Evolutionary conservation across 1,140 invertebrate genomes (phyloP).

Genomic region (Dendroctonus ponderosae): DNA sequence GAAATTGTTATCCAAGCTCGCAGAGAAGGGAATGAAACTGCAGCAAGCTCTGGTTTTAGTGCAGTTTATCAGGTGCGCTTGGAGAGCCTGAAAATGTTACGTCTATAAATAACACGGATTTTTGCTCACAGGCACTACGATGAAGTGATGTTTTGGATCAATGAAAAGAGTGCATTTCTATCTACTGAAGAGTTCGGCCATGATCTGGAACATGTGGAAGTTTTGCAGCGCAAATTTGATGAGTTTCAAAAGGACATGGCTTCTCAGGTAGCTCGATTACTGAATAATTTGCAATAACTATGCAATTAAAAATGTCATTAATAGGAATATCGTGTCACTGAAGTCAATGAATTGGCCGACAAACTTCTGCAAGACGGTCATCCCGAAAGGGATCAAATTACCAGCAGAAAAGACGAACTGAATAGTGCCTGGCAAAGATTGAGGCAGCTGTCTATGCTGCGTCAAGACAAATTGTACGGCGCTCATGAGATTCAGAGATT

Average conservation of each 20-base stretch:
- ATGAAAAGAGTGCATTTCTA: slow-evolving; percentile 96
- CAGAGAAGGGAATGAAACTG: slow-evolving; percentile 93
- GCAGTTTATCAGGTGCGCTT: slow-evolving; percentile 71
- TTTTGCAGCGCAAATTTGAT: slow-evolving; percentile 98
- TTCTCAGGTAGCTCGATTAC: slow-evolving; percentile 62
- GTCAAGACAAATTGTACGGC: slow-evolving; percentile 95
- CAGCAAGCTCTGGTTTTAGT: slow-evolving; percentile 97
- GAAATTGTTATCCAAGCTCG: slow-evolving; percentile 82
- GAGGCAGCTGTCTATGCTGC: slow-evolving; percentile 86
- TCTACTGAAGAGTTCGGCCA: slow-evolving; percentile 96
- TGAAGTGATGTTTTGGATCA: slow-evolving; percentile 99
- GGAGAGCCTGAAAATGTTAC: too few species aligned
- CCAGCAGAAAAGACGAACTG: slow-evolving; percentile 86
- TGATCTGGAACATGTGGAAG: slow-evolving; percentile 97
- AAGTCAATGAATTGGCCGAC: slow-evolving; percentile 93
- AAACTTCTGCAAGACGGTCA: slow-evolving; percentile 91
- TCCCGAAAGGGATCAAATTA: slow-evolving; percentile 91
- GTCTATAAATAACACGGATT: too few species aligned
- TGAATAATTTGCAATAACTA: background rate
- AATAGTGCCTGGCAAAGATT: slow-evolving; percentile 96
- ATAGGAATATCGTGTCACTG: slow-evolving; percentile 87
- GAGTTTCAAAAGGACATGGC: slow-evolving; percentile 99
- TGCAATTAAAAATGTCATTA: slow-evolving; percentile 4
- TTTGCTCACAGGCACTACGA: slow-evolving; percentile 78
- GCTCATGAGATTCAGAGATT: slow-evolving; percentile 99